Evolutionary conservation across 2,888 invertebrate species (phyloP), one percentile per base, ranked within the genome.

Genomic region (Eupithecia exiguata): DNA sequence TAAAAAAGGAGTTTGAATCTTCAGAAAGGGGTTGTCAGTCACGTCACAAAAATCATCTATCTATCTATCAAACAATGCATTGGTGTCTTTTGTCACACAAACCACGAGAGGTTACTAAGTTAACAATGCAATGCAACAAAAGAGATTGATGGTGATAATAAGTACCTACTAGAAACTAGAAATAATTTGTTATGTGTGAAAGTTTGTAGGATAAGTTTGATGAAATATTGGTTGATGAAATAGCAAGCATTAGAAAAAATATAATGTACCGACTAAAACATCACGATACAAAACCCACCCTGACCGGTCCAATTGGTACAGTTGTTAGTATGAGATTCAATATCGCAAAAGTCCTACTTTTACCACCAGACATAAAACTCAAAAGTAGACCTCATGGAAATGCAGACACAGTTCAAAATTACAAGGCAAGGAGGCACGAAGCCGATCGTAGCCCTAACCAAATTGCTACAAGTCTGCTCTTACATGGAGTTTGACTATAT

Each of bases 71-170:
- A 76, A 81, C 79, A 81, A 81, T 79, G 66, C 71, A 65, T 68
- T 70, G 77, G 77, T 72, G 62, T 74, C 75, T 80, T 72, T 81
- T 83, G 82, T 83, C 83, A 81, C 80, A 79, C 80, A 74, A 79
- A 80, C 82, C 72, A 71, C 76, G 46, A 71, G 69, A 69, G 73
- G 77, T 78, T 80, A 82, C 80, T 82, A 80, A 78, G 83, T 80
- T 81, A 80, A 82, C n/a, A n/a, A n/a, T n/a, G n/a, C 79, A 82
- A 82, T 78, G 80, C 67, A 69, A 46, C n/a, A 77, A 53, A 65
- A 25, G 67, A 79, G 79, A 82, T 81, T 79, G 73, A 81, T 79
- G 65, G 35, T 38, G 38, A 63, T 36, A 0, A 18, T 46, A 40
- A 40, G 40, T 40, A 40, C 38, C 38, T 53, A 61, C n/a, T n/a